These are phyloP conservation scores for Megathymus violae DNA, from an alignment of 1,140 invertebrate species.

Conservation along the genomic window DNA sequence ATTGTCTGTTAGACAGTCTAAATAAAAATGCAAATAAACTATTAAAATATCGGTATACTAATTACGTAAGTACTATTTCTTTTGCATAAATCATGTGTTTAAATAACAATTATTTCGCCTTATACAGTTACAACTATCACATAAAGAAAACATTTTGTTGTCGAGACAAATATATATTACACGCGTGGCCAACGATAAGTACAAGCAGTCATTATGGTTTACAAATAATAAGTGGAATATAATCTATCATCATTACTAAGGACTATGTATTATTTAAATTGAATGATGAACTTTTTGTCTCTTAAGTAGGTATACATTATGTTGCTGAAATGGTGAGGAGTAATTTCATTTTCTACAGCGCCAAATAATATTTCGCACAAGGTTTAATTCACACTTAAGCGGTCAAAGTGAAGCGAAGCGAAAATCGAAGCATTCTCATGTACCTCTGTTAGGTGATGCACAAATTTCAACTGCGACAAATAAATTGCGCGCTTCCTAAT, in stretches of 20 bases:
- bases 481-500: no score
- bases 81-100: slow-evolving; percentile 19
- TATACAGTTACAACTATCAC: slow-evolving; percentile 20
- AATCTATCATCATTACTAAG: neutral
- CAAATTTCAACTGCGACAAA: no score
- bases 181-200: slow-evolving; percentile 5
- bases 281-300: no score
- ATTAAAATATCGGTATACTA: slow-evolving; percentile 13
- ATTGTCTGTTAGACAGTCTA: slow-evolving; percentile 27
- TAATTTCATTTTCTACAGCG: no score
- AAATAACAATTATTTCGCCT: slow-evolving; percentile 12
- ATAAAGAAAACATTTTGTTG: slow-evolving; percentile 22
- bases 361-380: no score
- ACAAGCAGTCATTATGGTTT: neutral
- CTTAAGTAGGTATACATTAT: no score
- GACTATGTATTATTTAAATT: no score
- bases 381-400: no score
- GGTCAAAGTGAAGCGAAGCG: no score
- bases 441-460: no score
- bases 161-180: slow-evolving; percentile 8
- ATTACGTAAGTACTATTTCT: slow-evolving; percentile 21
- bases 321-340: no score
- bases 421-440: no score
- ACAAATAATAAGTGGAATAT: neutral
- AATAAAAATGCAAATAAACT: slow-evolving; percentile 30